Percentiles rank a stretch among this genome's conserved stretches.
Evolutionary conservation across 2,888 invertebrate species (phyloP).

Genomic region (Tenthredo scrophulariae): DNA sequence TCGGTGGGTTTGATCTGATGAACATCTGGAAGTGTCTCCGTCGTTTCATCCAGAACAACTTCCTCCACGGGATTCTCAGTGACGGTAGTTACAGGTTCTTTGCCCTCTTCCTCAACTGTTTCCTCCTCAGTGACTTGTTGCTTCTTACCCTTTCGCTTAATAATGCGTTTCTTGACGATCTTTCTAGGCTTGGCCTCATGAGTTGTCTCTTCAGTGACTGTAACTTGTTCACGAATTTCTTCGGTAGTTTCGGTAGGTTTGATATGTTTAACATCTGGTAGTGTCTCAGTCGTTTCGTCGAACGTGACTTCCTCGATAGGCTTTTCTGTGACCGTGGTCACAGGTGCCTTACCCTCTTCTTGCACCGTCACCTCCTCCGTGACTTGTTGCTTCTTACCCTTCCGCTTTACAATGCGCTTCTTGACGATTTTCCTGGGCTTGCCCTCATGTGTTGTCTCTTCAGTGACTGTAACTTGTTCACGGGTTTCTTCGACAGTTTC

Average conservation of each 20-base stretch:
- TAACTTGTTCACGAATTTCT: constrained; percentile 77
- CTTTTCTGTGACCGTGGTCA: constrained; percentile 67
- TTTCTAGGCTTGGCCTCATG: constrained; percentile 62
- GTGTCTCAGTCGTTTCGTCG: constrained; percentile 61
- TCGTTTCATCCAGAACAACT: constrained; percentile 59
- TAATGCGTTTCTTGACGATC: constrained; percentile 70
- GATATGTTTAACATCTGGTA: constrained; percentile 24
- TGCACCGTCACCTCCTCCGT: constrained; percentile 77
- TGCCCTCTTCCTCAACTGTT: constrained; percentile 78
- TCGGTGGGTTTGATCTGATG: constrained; percentile 54
- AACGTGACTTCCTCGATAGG: constrained; percentile 67
- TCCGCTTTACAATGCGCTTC: constrained; percentile 72
- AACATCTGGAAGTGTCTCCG: constrained; percentile 33
- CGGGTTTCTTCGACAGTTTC: constrained; percentile 71
- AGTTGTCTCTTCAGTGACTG: constrained; percentile 66
- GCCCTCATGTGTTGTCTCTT: constrained; percentile 61
- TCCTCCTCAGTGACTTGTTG: constrained; percentile 74
- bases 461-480: constrained; percentile 58
- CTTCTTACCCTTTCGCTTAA: constrained; percentile 72
- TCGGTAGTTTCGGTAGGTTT: constrained; percentile 50
- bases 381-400: constrained; percentile 66
- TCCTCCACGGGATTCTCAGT: constrained; percentile 71
- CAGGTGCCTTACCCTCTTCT: constrained; percentile 69
- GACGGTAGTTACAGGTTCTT: constrained; percentile 76
- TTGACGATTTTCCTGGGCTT: constrained; percentile 69